Percentiles rank a stretch among this genome's conserved stretches.
These are phyloP conservation scores for Idaea biselata DNA, from an alignment of 2,888 invertebrate species.

Conservation along the genomic window DNA sequence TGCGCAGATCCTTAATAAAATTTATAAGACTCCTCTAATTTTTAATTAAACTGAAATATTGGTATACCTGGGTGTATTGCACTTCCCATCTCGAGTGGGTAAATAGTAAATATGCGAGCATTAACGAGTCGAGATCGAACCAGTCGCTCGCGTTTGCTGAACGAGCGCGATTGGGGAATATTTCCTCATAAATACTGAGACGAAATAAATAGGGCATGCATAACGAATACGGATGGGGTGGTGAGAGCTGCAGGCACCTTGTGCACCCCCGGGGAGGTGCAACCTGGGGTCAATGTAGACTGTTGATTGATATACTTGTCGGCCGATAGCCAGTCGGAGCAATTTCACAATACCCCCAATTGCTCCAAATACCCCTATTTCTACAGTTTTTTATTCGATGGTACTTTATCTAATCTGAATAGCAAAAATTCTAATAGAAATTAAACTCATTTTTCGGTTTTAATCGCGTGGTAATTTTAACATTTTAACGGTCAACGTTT, in stretches of 20 bases:
- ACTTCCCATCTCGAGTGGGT: background rate
- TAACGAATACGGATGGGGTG: constrained; percentile 43
- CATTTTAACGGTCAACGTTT: no score
- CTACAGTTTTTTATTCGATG: no score
- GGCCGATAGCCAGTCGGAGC: background rate
- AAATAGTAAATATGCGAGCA: background rate
- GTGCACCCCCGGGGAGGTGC: background rate
- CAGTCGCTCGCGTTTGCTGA: background rate
- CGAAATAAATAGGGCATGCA: constrained; percentile 48
- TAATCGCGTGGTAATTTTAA: no score
- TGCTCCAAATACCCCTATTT: no score
- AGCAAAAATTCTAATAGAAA: no score
- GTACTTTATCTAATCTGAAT: no score
- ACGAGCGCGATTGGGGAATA: constrained; percentile 13
- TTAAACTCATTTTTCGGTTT: no score
- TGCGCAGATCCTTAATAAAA: no score
- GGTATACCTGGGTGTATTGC: no score
- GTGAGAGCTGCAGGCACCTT: constrained; percentile 12
- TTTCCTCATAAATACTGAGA: constrained; percentile 35
- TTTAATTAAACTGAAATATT: no score
- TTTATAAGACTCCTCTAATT: no score
- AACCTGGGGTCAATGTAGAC: background rate
- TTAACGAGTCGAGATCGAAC: background rate
- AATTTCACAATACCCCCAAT: no score
- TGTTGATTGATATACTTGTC: background rate